Conservation (phyloP, 2,797 vertebrate species). For the Chrysolophus pictus region DNA sequence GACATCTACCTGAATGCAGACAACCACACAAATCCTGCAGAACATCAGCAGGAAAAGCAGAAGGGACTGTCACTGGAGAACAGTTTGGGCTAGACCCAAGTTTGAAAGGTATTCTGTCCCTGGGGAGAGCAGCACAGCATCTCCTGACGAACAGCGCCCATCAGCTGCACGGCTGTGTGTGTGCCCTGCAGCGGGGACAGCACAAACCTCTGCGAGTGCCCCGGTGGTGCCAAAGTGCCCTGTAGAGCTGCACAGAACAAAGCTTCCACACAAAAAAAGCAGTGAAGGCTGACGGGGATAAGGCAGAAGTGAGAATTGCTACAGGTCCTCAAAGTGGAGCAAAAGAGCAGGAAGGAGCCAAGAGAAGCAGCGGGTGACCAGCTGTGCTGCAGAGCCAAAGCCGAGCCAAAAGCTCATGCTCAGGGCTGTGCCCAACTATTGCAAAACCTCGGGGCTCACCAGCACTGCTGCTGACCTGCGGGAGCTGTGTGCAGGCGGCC, state of each 20-base stretch:
- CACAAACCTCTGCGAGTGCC: not conserved
- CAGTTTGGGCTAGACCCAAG: not conserved
- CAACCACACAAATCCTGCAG: not conserved
- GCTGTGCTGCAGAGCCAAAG: not conserved
- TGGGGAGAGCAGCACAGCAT: not conserved
- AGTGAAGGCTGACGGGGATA: not conserved
- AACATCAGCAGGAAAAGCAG: not conserved
- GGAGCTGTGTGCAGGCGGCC: not conserved
- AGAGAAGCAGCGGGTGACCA: not conserved
- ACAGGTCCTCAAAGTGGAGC: fast-evolving
- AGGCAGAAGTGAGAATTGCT: not conserved
- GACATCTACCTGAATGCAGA: not conserved
- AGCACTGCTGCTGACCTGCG: not conserved
- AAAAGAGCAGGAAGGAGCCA: not conserved
- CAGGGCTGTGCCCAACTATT: not conserved
- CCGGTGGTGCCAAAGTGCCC: not conserved
- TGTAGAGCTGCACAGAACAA: not conserved
- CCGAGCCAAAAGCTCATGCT: not conserved
- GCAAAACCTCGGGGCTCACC: not conserved
- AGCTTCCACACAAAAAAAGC: not conserved
- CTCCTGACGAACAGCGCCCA: not conserved
- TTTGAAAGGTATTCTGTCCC: not conserved
- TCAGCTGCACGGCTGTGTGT: not conserved
- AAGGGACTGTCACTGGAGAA: not conserved
- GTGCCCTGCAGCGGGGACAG: not conserved